Base-by-base conservation (phyloP, 2,888 invertebrate species). In the Tetragonula carbonaria region DNA sequence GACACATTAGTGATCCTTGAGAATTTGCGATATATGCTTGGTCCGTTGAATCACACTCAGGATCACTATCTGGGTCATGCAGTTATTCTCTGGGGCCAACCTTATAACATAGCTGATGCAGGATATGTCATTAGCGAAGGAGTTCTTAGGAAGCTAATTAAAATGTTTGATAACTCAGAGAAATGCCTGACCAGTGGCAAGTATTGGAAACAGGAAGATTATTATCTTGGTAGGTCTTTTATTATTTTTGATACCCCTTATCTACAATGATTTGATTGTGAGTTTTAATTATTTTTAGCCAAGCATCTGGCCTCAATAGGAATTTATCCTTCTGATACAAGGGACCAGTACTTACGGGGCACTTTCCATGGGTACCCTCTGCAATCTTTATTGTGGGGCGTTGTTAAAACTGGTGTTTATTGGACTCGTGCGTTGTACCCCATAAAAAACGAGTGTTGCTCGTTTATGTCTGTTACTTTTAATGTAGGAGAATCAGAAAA, bases 151-250 rank as follows among this genome's bases (percentile, higher is more conserved):
- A 92, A 93, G 65, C 90, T 96, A 38, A 90, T 94, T n/a, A 86
- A 92, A 16, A 94, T 92, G 80, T 95, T 95, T 87, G 92, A 94
- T 83, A 93, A 91, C n/a, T 89, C 94, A 0, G 91, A 94, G 53
- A 93, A 94, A 63, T 96, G 96, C 91, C 86, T 92, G n/a, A 90
- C 93, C 8, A 94, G 95, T 75, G 95, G 95, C 66, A 95, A 95
- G 79, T 96, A 95, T 90, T 95, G 95, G 95, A 96, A 96, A 86
- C 95, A 95, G 88, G 96, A 96, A 92, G 96, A 96, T 92, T 96
- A 95, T 92, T 95, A 95, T 93, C 95, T 96, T 82, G 96, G 96
- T 95, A 91, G 87, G 78, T 86, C 18, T 59, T n/a, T 74, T 77
- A 18, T 18, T 51, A 33, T 28, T 0, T 16, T 45, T 16, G 28